Percentiles rank a stretch among this genome's conserved stretches.
phyloP scores from a whole-genome alignment of 2,113 vertebrate species.

The Cariama cristata region DNA sequence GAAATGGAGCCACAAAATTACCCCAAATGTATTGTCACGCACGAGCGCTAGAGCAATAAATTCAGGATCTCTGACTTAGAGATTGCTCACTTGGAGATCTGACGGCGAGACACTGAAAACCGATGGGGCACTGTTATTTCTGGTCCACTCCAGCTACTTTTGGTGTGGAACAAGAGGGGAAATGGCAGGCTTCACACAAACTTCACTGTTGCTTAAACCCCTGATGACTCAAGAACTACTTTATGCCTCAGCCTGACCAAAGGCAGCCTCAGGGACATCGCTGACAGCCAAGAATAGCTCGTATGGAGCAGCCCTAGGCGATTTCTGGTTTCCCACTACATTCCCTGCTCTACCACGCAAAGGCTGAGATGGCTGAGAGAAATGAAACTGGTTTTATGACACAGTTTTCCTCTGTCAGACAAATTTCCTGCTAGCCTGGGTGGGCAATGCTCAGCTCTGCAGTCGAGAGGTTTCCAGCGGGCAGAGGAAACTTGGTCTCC shows the following conservation, averaged over 20 bases:
- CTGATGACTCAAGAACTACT: not conserved
- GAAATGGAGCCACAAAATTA: not conserved
- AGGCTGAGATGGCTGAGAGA: not conserved
- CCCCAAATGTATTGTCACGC: accelerated
- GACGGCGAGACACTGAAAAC: not conserved
- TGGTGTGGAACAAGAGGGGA: not conserved
- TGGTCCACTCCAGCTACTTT: not conserved
- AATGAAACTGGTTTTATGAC: not conserved
- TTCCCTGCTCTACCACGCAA: not conserved
- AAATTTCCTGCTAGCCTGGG: not conserved
- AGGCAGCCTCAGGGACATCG: not conserved
- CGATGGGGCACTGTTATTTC: not conserved
- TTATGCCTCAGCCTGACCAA: not conserved
- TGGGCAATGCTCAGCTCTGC: accelerated
- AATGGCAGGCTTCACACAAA: not conserved
- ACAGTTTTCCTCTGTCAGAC: not conserved
- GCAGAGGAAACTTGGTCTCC: not conserved
- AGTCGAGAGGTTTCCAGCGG: not conserved
- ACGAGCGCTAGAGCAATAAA: not conserved
- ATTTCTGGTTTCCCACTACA: slow-evolving; percentile 29
- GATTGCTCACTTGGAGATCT: not conserved
- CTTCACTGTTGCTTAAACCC: not conserved
- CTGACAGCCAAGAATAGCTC: slow-evolving; percentile 42
- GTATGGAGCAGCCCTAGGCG: not conserved
- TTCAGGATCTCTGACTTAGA: not conserved